These are phyloP conservation scores for Sylvia atricapilla DNA, from an alignment of 2,113 vertebrate species.

Conservation along the genomic window DNA sequence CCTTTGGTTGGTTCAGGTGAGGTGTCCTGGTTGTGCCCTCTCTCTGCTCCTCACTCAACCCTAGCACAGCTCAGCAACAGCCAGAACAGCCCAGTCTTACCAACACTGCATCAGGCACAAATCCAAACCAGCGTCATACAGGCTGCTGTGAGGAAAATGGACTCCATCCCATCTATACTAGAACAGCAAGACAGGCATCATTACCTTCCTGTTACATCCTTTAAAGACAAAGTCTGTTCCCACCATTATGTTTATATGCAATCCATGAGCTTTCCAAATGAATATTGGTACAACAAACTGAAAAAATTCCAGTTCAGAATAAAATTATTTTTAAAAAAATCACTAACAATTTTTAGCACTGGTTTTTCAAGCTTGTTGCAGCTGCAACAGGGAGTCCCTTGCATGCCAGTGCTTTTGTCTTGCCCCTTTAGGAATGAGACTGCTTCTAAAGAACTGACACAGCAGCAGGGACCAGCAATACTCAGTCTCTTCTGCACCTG, in stretches of 20 bases:
- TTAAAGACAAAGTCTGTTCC: neutral
- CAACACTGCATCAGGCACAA: neutral
- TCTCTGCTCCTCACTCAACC: neutral
- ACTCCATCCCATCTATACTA: neutral
- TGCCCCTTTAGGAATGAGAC: neutral
- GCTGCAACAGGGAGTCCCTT: neutral
- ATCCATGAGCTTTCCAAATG: neutral
- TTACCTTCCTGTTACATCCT: neutral
- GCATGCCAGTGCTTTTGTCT: neutral
- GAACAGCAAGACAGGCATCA: neutral
- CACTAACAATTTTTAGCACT: neutral
- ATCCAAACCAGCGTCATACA: neutral
- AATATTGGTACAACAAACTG: neutral
- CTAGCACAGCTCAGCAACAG: neutral
- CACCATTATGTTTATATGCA: neutral
- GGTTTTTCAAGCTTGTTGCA: neutral
- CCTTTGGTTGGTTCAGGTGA: neutral
- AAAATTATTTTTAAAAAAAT: neutral
- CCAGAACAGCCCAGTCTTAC: neutral
- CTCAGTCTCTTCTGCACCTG: neutral
- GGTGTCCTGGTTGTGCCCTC: neutral
- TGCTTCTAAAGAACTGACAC: neutral
- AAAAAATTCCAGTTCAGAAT: neutral
- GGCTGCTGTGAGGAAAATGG: neutral
- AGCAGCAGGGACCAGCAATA: neutral